Evolutionary conservation across 1,140 invertebrate species (phyloP), one percentile per base, ranked within the genome.

Genomic region (Leptonema lineaticorne): DNA sequence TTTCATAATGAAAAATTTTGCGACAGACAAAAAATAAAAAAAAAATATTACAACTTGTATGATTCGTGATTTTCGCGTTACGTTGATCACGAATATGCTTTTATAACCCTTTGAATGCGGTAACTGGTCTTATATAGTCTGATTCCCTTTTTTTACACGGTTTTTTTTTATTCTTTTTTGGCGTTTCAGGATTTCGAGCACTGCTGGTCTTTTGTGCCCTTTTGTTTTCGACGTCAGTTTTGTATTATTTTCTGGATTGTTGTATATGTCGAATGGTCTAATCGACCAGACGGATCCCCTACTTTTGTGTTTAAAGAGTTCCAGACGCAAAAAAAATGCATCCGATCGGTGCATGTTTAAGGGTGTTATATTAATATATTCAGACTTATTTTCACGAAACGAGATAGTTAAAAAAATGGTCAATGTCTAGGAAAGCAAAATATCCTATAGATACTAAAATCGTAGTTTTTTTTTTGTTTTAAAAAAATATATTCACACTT

Each of bases 281-380:
- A 41, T 64, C 62, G 33, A 18, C 62, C 26, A 41, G 62, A 29
- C 62, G 30, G 26, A 64, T 50, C 62, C 62, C 62, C 62, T 64
- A 33, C 62, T 28, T 53, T 64, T 53, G 50, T 53, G 50, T 53
- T n/a, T n/a, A n/a, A n/a, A n/a, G n/a, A 64, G 50, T 27, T 53
- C 62, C 62, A 64, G 62, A 64, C 62, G 62, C 62, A 26, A 64
- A 64, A 64, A 64, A 64, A 64, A 64, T 64, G 62, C 62, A 64
- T 64, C 50, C 62, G 62, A 64, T 64, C 46, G 45, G 62, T 64
- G 62, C 62, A 64, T 62, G 16, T 46, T 50, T n/a, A 11, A 14
- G 14, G 1, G n/a, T 59, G 8, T 20, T 4, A 29, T 11, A n/a
- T 2, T 7, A 50, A 29, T 29, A 14, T 26, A 20, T 20, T 24